Base-by-base conservation (phyloP, 2,113 vertebrate species). In the Corythornis cristatus region DNA sequence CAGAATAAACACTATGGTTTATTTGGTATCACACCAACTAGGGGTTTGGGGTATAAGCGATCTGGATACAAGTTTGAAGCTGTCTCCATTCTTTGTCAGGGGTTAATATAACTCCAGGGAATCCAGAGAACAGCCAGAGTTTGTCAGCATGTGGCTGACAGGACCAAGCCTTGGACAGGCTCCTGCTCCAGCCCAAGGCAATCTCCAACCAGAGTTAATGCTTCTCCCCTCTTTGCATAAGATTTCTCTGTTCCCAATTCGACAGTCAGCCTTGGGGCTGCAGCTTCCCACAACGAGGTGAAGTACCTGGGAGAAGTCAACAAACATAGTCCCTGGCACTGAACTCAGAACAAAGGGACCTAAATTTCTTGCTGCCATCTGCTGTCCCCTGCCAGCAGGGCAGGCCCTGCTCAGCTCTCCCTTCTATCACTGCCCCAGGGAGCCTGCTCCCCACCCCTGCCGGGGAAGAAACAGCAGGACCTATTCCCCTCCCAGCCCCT, bases 281-380 rank as follows among this genome's bases (percentile, higher is more conserved):
- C 51, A 43, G 68, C 3, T 18, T 23, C 29, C 76, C 18, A 26
- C 18, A 19, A 6, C 2, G 7, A 15, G 8, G 12, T 8, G n/a
- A 73, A 57, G 17, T 9, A 5, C 21, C 14, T 6, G 29, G 43
- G 51, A 37, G 71, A 56, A 51, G 53, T 8, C 40, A 42, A 8
- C n/a, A 19, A 25, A 17, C 2, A 1, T 3, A 4, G 26, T 13
- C 25, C 26, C 28, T 0, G 3, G 40, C 1, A 1, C 53, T 14
- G 15, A 60, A 25, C 78, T 15, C 4, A 0, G 26, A 71, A 35
- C 31, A 43, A 33, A 35, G n/a, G 58, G 68, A 75, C 21, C 9
- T 11, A 31, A 33, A 81, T 35, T 86, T 67, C 48, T 17, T 90
- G 68, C 88, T 94, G 95, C 85, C 93, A 93, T 60, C 88, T 94